Conservation (phyloP, 2,888 invertebrate species). For the Phasia obesa region DNA sequence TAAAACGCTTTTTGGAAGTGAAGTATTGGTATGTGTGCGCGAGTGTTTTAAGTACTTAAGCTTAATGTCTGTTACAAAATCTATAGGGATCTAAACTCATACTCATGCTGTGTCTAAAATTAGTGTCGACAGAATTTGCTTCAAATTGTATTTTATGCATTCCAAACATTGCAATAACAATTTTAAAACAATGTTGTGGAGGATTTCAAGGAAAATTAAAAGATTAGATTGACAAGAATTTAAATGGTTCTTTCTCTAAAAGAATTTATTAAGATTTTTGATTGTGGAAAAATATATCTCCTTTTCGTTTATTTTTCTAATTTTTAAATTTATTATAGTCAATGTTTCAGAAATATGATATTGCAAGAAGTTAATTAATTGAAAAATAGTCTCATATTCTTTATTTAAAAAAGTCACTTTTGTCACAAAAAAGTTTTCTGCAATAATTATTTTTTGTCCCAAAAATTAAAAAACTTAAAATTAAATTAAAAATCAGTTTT, state of each 20-base stretch:
- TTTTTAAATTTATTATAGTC: neutral
- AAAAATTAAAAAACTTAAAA: too few species aligned
- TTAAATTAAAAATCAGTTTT: too few species aligned
- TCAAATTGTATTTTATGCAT: neutral
- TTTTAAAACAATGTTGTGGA: slow-evolving; percentile 33
- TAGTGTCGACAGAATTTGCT: slow-evolving; percentile 28
- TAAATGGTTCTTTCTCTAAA: neutral
- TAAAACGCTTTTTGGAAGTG: neutral
- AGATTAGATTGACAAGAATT: neutral
- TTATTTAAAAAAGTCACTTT: neutral
- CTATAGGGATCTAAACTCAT: slow-evolving; percentile 22
- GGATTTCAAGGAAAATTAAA: neutral
- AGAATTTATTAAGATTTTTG: neutral
- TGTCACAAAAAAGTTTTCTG: too few species aligned
- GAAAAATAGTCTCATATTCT: too few species aligned
- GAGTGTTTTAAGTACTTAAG: slow-evolving; percentile 30
- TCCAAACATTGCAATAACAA: slow-evolving; percentile 1
- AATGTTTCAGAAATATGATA: too few species aligned
- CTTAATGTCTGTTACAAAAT: slow-evolving; percentile 47
- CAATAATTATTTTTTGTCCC: too few species aligned
- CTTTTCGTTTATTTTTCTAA: neutral
- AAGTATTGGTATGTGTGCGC: neutral
- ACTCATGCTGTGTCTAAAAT: slow-evolving; percentile 40
- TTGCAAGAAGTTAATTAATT: too few species aligned
- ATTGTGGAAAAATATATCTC: too few species aligned